Base-by-base conservation (phyloP, 2,888 invertebrate genomes). In the Leucania comma region DNA sequence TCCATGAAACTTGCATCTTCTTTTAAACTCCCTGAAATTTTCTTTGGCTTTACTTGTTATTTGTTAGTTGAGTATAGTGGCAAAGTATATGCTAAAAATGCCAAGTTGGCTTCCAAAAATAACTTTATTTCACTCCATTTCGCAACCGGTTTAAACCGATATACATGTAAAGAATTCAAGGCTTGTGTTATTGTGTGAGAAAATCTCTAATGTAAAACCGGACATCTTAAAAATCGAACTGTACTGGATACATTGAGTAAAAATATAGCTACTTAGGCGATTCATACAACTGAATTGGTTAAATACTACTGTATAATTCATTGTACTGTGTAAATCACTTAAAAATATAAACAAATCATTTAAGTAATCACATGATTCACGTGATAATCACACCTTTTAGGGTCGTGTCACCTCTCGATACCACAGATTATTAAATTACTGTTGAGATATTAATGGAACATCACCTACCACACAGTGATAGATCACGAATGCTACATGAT, bases 81-180 rank as follows among this genome's bases (percentile, higher is more conserved):
- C 22, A 22, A 29, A 50, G n/a, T 58, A 38, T 48, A 20, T 22
- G 12, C 14, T 14, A 24, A 65, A 65, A 58, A 54, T 29, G 51
- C 50, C 24, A 46, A 42, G 46, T 46, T 17, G 8, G 20, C 14
- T 29, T 1, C 77, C 54, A 71, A 78, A 81, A 78, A 71, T 81
- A 81, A 60, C 78, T 65, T 61, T 60, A 38, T 66, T 59, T 42
- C 6, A 26, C 2, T 56, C 14, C 22, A 32, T 60, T 42, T 10
- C 1, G n/a, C 12, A 42, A 81, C 82, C 29, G 72, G 78, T 71
- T 72, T 51, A 5, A 5, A 35, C 29, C 38, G 42, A 46, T n/a
- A n/a, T 51, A 57, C 42, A 54, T 59, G 48, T 42, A 26, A 62
- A 61, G 53, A 61, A 61, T 58, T 53, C 26, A 10, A 24, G 17